Percentiles rank a stretch among this genome's conserved stretches.
These are phyloP conservation scores for Pantherophis guttatus DNA, from an alignment of 2,113 vertebrate species.

Conservation along the genomic window DNA sequence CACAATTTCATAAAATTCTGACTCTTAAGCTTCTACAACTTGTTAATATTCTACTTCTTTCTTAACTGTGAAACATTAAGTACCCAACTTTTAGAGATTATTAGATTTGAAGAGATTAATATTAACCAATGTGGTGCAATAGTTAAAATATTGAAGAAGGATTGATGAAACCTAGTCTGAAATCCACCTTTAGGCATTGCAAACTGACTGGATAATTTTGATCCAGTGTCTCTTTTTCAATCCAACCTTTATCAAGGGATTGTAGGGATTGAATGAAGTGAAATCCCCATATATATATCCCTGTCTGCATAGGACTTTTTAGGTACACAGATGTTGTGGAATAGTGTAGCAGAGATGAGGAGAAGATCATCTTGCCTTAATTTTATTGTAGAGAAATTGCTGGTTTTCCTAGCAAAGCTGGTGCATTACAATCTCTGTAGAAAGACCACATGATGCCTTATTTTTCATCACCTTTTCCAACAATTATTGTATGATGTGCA, in stretches of 20 bases:
- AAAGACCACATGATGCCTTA: background rate
- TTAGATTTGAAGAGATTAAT: background rate
- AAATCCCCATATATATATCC: background rate
- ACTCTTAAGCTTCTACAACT: background rate
- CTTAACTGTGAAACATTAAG: background rate
- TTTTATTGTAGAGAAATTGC: background rate
- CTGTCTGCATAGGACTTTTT: background rate
- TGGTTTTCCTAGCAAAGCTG: background rate
- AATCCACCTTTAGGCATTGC: background rate
- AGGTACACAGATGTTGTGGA: background rate
- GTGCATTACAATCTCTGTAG: background rate
- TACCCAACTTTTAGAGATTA: background rate
- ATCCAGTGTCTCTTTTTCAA: background rate
- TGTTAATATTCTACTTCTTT: background rate
- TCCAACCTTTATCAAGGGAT: background rate
- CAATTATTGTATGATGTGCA: background rate
- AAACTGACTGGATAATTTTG: background rate
- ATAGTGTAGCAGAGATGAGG: background rate
- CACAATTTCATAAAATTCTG: background rate
- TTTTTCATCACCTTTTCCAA: background rate
- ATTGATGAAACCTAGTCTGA: background rate
- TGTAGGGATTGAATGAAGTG: background rate
- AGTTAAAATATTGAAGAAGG: background rate
- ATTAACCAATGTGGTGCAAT: background rate
- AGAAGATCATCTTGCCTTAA: background rate